Conservation (phyloP, 1,140 invertebrate genomes). For the Caenorhabditis inopinata region DNA sequence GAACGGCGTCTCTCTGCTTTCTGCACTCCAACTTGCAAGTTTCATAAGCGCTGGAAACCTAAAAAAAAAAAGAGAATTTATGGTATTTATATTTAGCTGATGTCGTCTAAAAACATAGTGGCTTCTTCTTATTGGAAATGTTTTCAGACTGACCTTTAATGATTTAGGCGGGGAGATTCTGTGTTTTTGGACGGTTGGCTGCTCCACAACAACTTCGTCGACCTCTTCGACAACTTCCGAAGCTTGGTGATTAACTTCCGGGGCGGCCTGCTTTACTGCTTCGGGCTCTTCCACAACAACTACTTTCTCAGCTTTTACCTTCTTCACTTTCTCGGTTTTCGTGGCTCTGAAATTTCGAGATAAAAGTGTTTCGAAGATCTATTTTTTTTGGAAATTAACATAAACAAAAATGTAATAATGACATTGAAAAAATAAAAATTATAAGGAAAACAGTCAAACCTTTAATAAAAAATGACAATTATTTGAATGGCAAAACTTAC, state of each 20-base stretch:
- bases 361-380: background rate
- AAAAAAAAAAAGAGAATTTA: too few species aligned
- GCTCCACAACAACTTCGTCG: background rate
- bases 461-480: background rate
- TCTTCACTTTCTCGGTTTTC: conserved; percentile 12
- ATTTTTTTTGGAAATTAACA: background rate
- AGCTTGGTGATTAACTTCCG: background rate
- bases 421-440: too few species aligned
- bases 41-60: conserved; percentile 28
- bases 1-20: conserved; percentile 37
- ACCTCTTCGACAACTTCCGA: background rate
- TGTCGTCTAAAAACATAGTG: too few species aligned
- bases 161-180: conserved; percentile 30
- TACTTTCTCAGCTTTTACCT: conserved; percentile 10
- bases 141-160: background rate
- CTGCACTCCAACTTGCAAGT: conserved; percentile 40
- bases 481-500: too few species aligned
- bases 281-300: conserved; percentile 8
- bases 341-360: too few species aligned
- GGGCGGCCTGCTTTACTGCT: background rate
- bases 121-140: too few species aligned
- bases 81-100: too few species aligned
- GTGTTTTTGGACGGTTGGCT: background rate
- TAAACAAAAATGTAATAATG: background rate
- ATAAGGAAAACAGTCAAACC: too few species aligned